phyloP scores from a whole-genome alignment of 2,113 vertebrate genomes.

The Myiozetetes cayanensis region DNA sequence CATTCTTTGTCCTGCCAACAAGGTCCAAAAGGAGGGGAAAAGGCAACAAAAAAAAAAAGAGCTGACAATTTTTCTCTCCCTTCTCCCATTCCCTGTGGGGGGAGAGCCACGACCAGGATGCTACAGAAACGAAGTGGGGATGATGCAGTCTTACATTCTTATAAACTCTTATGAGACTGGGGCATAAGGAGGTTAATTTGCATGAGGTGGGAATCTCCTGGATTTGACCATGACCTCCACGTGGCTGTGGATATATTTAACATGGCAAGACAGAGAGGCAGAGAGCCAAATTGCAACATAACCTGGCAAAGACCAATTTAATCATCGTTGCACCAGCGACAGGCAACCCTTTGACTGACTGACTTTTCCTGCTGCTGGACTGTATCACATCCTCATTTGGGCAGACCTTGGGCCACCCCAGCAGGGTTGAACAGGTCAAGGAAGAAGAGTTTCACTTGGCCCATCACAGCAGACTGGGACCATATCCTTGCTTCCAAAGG shows the following conservation, averaged over 20 bases:
- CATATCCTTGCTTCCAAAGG: neutral
- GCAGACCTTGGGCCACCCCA: neutral
- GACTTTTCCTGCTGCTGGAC: neutral
- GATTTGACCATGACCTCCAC: neutral
- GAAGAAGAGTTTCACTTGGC: fast-evolving
- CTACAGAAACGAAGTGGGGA: neutral
- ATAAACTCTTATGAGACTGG: neutral
- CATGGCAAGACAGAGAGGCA: neutral
- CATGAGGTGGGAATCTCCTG: neutral
- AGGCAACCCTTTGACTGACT: neutral
- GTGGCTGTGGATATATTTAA: neutral
- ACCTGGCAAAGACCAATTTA: neutral
- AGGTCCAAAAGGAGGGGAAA: neutral
- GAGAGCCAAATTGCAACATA: neutral
- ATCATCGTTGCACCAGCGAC: fast-evolving
- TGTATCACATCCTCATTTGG: neutral
- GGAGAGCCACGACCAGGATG: neutral
- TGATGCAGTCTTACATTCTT: neutral
- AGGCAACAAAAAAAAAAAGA: neutral
- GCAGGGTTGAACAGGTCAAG: neutral
- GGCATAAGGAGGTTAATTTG: neutral
- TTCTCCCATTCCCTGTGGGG: neutral
- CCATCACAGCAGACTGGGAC: neutral
- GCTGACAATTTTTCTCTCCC: neutral
- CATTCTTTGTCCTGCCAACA: slow-evolving; percentile 3